phyloP scores from a whole-genome alignment of 2,888 invertebrate genomes.

The Ophraella communa region DNA sequence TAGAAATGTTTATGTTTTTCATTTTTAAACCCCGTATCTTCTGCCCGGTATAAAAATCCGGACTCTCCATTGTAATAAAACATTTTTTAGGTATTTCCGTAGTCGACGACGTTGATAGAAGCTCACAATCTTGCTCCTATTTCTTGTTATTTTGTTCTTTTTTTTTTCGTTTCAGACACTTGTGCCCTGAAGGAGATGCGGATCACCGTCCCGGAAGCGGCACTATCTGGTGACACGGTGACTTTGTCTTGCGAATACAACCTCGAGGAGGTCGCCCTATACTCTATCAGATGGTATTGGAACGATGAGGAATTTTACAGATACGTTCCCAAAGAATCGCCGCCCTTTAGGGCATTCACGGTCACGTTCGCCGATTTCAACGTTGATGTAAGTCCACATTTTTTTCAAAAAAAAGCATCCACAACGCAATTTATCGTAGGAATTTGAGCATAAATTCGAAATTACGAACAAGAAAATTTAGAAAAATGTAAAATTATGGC shows the following conservation, averaged over 20 bases:
- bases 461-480: too few relatives aligned
- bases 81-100: too few relatives aligned
- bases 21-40: too few relatives aligned
- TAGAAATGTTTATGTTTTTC: too few relatives aligned
- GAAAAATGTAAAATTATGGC: too few relatives aligned
- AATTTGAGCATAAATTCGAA: too few relatives aligned
- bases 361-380: slow-evolving; percentile 56
- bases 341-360: slow-evolving; percentile 62
- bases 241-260: slow-evolving; percentile 63
- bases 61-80: too few relatives aligned
- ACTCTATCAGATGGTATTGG: slow-evolving; percentile 66
- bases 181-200: slow-evolving; percentile 52
- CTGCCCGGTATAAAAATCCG: too few relatives aligned
- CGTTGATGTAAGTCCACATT: slow-evolving; percentile 60
- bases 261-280: slow-evolving; percentile 61
- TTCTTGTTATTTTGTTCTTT: neutral
- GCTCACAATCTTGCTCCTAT: neutral
- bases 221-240: slow-evolving; percentile 60
- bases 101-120: too few relatives aligned
- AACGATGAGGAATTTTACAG: slow-evolving; percentile 65
- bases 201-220: slow-evolving; percentile 60
- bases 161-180: slow-evolving; percentile 47
- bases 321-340: slow-evolving; percentile 64
- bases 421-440: too few relatives aligned
- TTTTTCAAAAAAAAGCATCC: neutral